Evolutionary conservation across 2,888 invertebrate genomes (phyloP).

Genomic region (Neoitamus cyanurus): DNA sequence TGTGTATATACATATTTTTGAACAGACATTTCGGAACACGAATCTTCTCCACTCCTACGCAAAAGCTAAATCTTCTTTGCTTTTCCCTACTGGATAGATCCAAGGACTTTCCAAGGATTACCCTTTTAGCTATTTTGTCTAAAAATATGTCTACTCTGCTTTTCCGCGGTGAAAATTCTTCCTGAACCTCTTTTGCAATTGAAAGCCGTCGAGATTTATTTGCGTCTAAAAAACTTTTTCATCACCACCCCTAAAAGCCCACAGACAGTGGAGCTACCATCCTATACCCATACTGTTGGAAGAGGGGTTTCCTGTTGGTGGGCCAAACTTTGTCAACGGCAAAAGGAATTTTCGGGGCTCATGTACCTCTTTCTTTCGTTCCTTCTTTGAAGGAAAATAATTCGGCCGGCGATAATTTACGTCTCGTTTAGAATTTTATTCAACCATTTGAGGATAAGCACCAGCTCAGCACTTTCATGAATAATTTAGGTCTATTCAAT

Average conservation of each 20-base stretch:
- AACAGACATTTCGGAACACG: not conserved
- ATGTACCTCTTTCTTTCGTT: not conserved
- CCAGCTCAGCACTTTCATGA: conserved; percentile 35
- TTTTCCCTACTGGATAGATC: not conserved
- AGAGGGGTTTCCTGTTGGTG: not conserved
- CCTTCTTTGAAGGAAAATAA: not conserved
- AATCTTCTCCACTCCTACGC: not conserved
- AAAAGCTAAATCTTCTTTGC: not conserved
- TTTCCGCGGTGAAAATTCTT: not conserved
- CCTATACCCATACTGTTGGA: not conserved
- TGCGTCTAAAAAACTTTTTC: not conserved
- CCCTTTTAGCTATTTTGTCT: not conserved
- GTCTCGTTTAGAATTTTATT: conserved; percentile 2
- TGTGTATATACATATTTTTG: no score
- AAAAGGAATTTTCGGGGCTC: not conserved
- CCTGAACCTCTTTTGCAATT: not conserved
- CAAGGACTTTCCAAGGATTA: not conserved
- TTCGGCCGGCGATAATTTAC: conserved; percentile 13
- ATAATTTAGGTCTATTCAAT: conserved; percentile 40
- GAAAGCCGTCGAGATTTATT: not conserved
- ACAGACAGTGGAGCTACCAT: not conserved
- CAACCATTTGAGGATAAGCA: not conserved
- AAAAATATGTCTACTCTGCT: conserved; percentile 1
- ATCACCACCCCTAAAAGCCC: not conserved
- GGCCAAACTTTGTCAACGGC: not conserved